Evolutionary conservation across 2,113 vertebrate genomes (phyloP).

Genomic region (Pygoscelis adeliae): DNA sequence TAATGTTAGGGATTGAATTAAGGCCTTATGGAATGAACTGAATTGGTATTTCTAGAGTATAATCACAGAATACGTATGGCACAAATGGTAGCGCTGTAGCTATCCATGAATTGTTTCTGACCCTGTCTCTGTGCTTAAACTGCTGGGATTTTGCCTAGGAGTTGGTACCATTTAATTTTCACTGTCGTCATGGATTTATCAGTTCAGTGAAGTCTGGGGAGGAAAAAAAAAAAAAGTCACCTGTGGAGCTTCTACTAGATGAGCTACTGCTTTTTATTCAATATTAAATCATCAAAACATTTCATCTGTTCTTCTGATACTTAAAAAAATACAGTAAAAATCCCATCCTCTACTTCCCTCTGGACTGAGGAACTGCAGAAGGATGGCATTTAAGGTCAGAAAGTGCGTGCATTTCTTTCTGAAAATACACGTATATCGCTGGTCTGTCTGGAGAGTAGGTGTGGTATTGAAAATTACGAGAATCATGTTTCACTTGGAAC

Average conservation of each 20-base stretch:
- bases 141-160: background rate
- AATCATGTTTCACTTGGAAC: conserved; percentile 44
- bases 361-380: background rate
- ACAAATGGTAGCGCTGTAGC: background rate
- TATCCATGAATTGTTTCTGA: background rate
- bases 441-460: background rate
- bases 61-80: background rate
- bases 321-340: background rate
- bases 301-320: background rate
- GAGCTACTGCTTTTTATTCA: background rate
- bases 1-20: background rate
- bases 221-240: background rate
- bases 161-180: background rate
- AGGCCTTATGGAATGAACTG: background rate
- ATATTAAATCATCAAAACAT: background rate
- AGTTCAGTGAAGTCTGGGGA: background rate
- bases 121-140: background rate
- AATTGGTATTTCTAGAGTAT: background rate
- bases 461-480: conserved; percentile 12
- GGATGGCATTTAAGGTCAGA: background rate
- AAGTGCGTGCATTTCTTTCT: background rate
- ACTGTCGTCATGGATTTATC: background rate
- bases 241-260: background rate
- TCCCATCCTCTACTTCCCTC: background rate
- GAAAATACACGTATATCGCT: background rate